Conservation (phyloP, 2,113 vertebrate species). For the Nymphicus hollandicus region DNA sequence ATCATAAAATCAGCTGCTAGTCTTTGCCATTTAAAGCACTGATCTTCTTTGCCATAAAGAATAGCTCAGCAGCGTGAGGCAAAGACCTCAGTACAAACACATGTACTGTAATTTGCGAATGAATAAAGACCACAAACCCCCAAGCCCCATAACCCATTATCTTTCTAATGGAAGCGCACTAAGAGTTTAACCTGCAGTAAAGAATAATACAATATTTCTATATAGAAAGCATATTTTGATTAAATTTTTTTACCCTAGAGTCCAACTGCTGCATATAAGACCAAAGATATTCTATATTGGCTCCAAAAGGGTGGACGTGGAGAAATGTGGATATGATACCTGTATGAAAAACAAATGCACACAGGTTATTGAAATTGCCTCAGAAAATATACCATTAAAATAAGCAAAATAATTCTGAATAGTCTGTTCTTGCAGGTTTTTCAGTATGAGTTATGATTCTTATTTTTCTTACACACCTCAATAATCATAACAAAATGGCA, state of each 20-base stretch:
- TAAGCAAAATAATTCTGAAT: neutral
- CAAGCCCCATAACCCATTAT: neutral
- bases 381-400: neutral
- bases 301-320: slow-evolving; percentile 95
- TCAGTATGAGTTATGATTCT: neutral
- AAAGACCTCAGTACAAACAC: neutral
- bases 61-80: neutral
- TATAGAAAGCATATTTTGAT: slow-evolving; percentile 36
- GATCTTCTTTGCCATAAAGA: slow-evolving; percentile 1
- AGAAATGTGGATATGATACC: slow-evolving; percentile 96
- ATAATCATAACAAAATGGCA: neutral
- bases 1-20: neutral
- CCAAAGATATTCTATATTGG: slow-evolving; percentile 96
- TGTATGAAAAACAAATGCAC: slow-evolving; percentile 69
- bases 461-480: neutral
- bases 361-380: neutral
- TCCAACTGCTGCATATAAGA: slow-evolving; percentile 96
- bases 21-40: neutral
- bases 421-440: neutral
- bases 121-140: slow-evolving; percentile 8
- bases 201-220: slow-evolving; percentile 42
- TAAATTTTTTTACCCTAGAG: slow-evolving; percentile 82
- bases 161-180: neutral
- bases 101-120: neutral
- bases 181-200: slow-evolving; percentile 16